Base-by-base conservation (phyloP, 2,888 invertebrate genomes). In the Matsumyia berberina region DNA sequence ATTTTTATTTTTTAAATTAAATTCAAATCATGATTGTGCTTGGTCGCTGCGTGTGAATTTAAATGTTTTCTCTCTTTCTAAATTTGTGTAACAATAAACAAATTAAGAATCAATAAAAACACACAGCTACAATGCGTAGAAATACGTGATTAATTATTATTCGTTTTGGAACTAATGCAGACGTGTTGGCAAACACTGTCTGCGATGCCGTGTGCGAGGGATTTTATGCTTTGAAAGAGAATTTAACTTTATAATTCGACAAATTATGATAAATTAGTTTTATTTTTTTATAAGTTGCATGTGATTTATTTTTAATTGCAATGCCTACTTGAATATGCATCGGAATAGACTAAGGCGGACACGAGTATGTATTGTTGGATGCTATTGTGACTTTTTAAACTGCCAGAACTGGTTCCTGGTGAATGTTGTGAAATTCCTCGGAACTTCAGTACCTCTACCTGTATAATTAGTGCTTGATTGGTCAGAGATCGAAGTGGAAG, bases 131-230 rank as follows among this genome's bases (percentile, higher is more conserved):
- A 64, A 64, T 17, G 35, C 37, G 64, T 33, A 42, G 51, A 33
- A n/a, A 53, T 31, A 73, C 53, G 62, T 76, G 66, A 76, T 76
- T 24, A 24, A 24, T 76, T 57, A 58, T 66, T 66, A 11, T 39
- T 37, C 9, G 12, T 11, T 35, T 44, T 44, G 6, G n/a, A 53
- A 33, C 7, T 42, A 33, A 64, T 55, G 37, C 37, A 39, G 35
- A n/a, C 46, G 31, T 42, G 55, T 49, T 66, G 64, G 64, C 64
- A 49, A 37, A 51, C 49, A 51, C 19, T 58, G 1, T 37, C n/a
- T 33, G 5, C 17, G 2, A 11, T 8, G 9, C 9, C 35, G 11
- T 17, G 31, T 24, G 24, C 4, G 31, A 11, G 7, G 9, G 29
- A 7, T 17, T 6, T 12, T 6, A 9, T 2, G 7, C 3, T 9